phyloP scores from a whole-genome alignment of 1,140 invertebrate genomes.

The Apis cerana region DNA sequence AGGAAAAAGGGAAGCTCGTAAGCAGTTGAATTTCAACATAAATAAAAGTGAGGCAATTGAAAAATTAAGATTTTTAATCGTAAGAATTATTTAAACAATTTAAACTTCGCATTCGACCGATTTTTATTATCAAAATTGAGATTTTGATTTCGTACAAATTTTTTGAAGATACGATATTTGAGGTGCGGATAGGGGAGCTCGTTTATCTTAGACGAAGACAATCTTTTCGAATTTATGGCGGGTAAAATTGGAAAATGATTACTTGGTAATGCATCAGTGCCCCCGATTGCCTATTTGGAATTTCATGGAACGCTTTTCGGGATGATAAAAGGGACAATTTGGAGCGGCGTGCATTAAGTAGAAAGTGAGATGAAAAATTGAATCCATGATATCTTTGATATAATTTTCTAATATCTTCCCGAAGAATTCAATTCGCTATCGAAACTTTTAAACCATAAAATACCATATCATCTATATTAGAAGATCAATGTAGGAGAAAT shows the following conservation, averaged over 20 bases:
- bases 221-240: neutral
- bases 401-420: neutral
- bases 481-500: too few species aligned
- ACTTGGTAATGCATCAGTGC: neutral
- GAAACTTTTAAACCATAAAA: too few species aligned
- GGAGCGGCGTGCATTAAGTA: neutral
- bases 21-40: too few species aligned
- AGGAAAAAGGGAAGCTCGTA: neutral
- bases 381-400: neutral
- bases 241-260: neutral
- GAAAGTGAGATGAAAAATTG: neutral
- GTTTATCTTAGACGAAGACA: neutral
- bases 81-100: too few species aligned
- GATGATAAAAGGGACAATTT: neutral
- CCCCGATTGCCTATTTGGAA: slow-evolving; percentile 3
- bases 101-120: too few species aligned
- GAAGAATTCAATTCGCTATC: neutral
- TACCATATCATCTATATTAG: too few species aligned
- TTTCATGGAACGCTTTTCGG: neutral
- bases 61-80: too few species aligned
- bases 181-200: neutral
- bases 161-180: too few species aligned
- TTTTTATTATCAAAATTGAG: too few species aligned
- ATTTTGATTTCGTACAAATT: too few species aligned
- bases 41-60: too few species aligned